Percentiles rank a stretch among this genome's conserved stretches.
Evolutionary conservation across 1,140 invertebrate genomes (phyloP).

Genomic region (Drosophila sulfurigaster): DNA sequence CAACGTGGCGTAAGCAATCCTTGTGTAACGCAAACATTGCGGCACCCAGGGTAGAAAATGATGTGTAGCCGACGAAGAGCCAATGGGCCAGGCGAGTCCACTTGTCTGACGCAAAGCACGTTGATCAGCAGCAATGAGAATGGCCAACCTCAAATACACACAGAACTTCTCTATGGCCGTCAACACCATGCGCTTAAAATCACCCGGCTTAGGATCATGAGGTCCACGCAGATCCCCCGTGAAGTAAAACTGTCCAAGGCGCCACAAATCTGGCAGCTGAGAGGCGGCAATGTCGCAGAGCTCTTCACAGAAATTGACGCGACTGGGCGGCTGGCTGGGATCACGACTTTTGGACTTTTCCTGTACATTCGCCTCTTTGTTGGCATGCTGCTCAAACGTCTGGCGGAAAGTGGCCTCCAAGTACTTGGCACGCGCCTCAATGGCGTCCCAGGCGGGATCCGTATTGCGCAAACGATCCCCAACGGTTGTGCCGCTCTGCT

Average conservation of each 20-base stretch:
- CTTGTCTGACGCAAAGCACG: constrained; percentile 76
- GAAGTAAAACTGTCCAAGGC: constrained; percentile 95
- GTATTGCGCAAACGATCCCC: constrained; percentile 70
- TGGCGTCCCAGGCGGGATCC: constrained; percentile 97
- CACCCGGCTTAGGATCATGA: constrained; percentile 87
- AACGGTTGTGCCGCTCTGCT: constrained; percentile 75
- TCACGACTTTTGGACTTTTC: constrained; percentile 78
- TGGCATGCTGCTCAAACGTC: constrained; percentile 76
- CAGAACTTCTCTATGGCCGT: constrained; percentile 89
- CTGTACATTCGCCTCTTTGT: constrained; percentile 65
- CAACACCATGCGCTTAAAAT: constrained; percentile 88
- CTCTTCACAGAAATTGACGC: constrained; percentile 83
- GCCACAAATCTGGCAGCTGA: constrained; percentile 92
- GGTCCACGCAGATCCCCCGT: constrained; percentile 91
- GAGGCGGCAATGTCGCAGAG: constrained; percentile 82
- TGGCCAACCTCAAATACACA: constrained; percentile 88
- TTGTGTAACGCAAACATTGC: constrained; percentile 90
- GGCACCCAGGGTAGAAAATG: constrained; percentile 91
- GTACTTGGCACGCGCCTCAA: constrained; percentile 92
- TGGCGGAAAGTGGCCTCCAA: constrained; percentile 86
- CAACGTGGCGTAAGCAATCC: constrained; percentile 89
- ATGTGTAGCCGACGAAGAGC: constrained; percentile 85
- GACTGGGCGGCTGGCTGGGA: constrained; percentile 67
- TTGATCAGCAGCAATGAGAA: constrained; percentile 87
- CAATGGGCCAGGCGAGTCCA: constrained; percentile 84